Evolutionary conservation across 2,113 vertebrate genomes (phyloP).

Genomic region (Pelmatolapia mariae): DNA sequence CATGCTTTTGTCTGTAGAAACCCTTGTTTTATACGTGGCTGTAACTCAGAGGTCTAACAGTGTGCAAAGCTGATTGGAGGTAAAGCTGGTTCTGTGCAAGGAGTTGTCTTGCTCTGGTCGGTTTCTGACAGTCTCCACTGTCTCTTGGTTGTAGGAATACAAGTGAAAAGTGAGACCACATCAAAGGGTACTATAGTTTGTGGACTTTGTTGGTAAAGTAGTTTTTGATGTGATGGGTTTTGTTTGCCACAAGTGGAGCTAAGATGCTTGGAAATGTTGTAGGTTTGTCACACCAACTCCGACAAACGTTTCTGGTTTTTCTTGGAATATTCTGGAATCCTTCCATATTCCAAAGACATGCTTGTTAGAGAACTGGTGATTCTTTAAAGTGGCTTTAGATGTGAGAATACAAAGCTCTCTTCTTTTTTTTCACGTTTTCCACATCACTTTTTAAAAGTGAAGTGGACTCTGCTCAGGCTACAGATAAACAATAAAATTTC

Average conservation of each 20-base stretch:
- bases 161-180: neutral
- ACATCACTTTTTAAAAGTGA: neutral
- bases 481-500: neutral
- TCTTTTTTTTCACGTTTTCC: neutral
- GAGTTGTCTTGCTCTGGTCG: too few relatives aligned
- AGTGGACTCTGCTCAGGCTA: neutral
- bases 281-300: neutral
- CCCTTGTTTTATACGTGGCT: neutral
- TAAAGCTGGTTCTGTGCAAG: neutral
- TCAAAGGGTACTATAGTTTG: neutral
- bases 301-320: neutral
- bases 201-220: too few relatives aligned
- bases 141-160: too few relatives aligned
- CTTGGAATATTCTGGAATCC: neutral
- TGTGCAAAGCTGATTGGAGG: neutral
- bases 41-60: neutral
- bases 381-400: neutral
- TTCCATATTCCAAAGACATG: neutral
- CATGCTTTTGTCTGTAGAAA: neutral
- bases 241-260: too few relatives aligned
- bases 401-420: neutral
- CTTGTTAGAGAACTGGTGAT: neutral
- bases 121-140: too few relatives aligned
- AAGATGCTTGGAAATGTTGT: too few relatives aligned
- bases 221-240: too few relatives aligned